These are phyloP conservation scores for Merodon equestris DNA, from an alignment of 2,888 invertebrate genomes.

Conservation along the genomic window DNA sequence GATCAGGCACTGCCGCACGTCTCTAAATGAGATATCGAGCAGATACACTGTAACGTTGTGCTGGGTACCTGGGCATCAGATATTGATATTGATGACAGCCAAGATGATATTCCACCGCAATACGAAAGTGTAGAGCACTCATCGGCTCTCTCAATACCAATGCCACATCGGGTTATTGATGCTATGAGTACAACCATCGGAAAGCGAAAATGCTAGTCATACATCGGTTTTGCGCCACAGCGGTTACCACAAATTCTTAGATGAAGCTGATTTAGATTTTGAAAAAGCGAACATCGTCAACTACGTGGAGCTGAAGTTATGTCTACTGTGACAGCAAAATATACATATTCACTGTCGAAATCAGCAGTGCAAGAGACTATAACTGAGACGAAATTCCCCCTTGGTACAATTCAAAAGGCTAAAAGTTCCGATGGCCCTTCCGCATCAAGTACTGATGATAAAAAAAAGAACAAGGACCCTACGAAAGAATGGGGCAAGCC, in stretches of 20 bases:
- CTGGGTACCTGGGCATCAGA: too few relatives aligned
- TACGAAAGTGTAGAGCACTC: slow-evolving; percentile 78
- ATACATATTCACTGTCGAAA: slow-evolving; percentile 80
- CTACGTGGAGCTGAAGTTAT: slow-evolving; percentile 83
- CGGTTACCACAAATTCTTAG: slow-evolving; percentile 80
- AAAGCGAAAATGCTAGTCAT: slow-evolving; percentile 75
- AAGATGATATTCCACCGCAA: slow-evolving; percentile 79
- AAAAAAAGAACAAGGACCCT: slow-evolving; percentile 82
- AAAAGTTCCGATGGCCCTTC: slow-evolving; percentile 73
- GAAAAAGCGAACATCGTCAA: slow-evolving; percentile 86
- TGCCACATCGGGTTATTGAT: slow-evolving; percentile 78
- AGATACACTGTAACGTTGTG: too few relatives aligned
- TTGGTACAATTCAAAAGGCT: slow-evolving; percentile 77
- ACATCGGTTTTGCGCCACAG: slow-evolving; percentile 72
- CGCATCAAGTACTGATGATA: slow-evolving; percentile 72
- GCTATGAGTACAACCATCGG: slow-evolving; percentile 83
- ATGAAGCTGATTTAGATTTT: slow-evolving; percentile 86
- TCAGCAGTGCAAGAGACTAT: slow-evolving; percentile 76
- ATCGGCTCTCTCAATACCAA: slow-evolving; percentile 74
- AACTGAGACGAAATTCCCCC: slow-evolving; percentile 76
- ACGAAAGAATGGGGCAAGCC: slow-evolving; percentile 95
- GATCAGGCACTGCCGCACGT: too few relatives aligned
- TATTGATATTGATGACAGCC: slow-evolving; percentile 77
- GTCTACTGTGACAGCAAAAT: slow-evolving; percentile 83
- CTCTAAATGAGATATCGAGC: too few relatives aligned